phyloP scores from a whole-genome alignment of 2,113 vertebrate species.

The Zapornia atra region DNA sequence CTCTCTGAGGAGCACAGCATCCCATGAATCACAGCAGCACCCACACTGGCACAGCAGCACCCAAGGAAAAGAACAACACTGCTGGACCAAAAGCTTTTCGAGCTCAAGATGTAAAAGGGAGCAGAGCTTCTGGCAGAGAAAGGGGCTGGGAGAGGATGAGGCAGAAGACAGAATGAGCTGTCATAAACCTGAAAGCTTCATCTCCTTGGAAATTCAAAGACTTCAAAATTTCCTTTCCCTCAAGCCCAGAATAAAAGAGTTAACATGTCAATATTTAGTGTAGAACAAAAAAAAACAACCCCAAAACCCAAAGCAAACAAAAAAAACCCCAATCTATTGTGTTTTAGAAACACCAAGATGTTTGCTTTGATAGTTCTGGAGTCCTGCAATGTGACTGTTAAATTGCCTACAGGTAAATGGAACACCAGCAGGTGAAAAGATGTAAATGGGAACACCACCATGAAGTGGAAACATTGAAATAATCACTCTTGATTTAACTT shows the following conservation, averaged over 20 bases:
- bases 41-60: neutral
- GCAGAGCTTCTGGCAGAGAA: neutral
- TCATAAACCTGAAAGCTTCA: neutral
- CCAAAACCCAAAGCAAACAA: no score
- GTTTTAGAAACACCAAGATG: neutral
- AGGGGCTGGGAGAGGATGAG: neutral
- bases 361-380: neutral
- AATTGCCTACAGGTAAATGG: fast-evolving
- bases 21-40: fast-evolving
- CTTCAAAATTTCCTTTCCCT: neutral
- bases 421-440: neutral
- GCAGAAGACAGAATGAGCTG: neutral
- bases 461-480: neutral
- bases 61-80: neutral
- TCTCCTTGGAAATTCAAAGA: neutral
- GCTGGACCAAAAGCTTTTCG: neutral
- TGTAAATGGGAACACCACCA: neutral
- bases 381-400: neutral
- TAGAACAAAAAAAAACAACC: neutral
- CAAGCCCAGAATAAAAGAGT: neutral
- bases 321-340: neutral
- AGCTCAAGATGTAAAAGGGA: neutral
- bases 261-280: neutral
- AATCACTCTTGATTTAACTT: neutral
- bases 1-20: neutral